Base-by-base conservation (phyloP, 2,888 invertebrate species). In the Tachystola acroxantha region DNA sequence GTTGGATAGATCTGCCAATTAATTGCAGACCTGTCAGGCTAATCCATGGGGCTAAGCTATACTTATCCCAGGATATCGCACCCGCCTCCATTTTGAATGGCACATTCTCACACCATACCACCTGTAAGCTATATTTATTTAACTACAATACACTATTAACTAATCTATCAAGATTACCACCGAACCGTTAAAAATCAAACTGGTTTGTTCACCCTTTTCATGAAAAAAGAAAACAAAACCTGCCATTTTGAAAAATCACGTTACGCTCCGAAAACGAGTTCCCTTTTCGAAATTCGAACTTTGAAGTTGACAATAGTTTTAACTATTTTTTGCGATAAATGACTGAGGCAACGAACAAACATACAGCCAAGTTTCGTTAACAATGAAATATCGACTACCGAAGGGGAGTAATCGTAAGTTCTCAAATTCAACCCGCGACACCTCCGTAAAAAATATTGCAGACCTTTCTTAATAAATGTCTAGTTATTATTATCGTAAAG, bases 251-350 rank as follows among this genome's bases (percentile, higher is more conserved):
- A 63, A 70, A 69, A 70, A 58, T 62, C 46, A 53, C 40, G 25
- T 41, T 37, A 53, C 46, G 45, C 41, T 48, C n/a, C 48, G 38
- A 48, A 55, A 67, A 71, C 67, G 47, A 57, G 69, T 75, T 76
- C 64, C 49, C 48, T 48, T 60, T 72, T 64, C 34, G 69, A 64
- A 57, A 43, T 50, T 50, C 41, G 32, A 52, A 46, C 42, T 54
- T 51, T 40, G 26, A 48, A 46, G 39, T 57, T 40, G 47, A 74
- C 74, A 78, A 76, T 73, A 52, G 60, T 44, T 7, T n/a, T 45
- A 57, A 55, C 51, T 65, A 57, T 44, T 52, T 75, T 78, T 81
- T 71, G 50, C 75, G 48, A 65, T 55, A 64, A 62, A 61, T 58
- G 61, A 51, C 57, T 47, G 55, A 61, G 64, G n/a, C n/a, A n/a